phyloP scores from a whole-genome alignment of 2,113 vertebrate genomes.

The Uria lomvia region DNA sequence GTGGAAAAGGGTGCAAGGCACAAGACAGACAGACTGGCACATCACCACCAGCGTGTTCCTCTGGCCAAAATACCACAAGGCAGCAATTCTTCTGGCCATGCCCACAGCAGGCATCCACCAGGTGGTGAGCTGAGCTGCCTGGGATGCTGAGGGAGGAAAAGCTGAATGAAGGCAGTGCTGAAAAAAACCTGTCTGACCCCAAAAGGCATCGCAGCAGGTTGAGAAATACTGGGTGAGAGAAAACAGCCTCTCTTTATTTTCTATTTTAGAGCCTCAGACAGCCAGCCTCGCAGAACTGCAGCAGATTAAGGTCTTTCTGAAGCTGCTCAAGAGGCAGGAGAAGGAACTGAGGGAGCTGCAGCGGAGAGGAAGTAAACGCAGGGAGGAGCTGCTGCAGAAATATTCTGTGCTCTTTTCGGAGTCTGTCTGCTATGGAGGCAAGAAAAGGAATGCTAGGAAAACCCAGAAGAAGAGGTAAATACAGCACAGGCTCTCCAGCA shows the following conservation, averaged over 20 bases:
- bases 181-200: neutral
- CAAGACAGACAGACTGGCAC: no score
- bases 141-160: neutral
- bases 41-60: neutral
- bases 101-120: neutral
- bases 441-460: constrained; percentile 71
- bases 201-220: neutral
- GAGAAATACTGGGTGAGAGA: neutral
- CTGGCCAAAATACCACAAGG: neutral
- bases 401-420: constrained; percentile 70
- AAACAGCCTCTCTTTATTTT: neutral
- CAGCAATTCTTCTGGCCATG: neutral
- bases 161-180: neutral
- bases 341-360: constrained; percentile 88
- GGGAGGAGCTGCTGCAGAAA: constrained; percentile 85
- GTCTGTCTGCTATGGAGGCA: constrained; percentile 63
- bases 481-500: neutral
- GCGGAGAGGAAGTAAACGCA: constrained; percentile 81
- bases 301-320: constrained; percentile 85
- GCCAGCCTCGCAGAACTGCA: constrained; percentile 82
- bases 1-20: neutral
- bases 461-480: constrained; percentile 74
- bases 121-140: neutral
- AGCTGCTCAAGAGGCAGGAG: constrained; percentile 89
- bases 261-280: constrained; percentile 78